Evolutionary conservation across 2,113 vertebrate species (phyloP), one percentile per base, ranked within the genome.

Genomic region (Campylomormyrus tamandua): DNA sequence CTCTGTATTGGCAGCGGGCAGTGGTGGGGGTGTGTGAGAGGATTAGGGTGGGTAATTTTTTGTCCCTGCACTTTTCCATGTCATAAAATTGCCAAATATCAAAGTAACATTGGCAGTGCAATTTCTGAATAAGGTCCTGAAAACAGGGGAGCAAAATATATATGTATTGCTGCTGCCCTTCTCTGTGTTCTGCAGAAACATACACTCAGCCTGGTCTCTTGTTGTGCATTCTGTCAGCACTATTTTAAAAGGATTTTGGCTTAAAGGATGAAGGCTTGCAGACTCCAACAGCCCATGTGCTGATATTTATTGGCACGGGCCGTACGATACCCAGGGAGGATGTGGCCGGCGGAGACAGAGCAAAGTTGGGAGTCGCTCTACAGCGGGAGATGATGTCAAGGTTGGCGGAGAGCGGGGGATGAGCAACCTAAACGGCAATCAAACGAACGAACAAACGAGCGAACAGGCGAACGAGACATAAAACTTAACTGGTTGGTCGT

Each of bases 1-100:
- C 87, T 90, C 87, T 88, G 74, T 91, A 70, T 52, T 46, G 53
- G 42, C 15, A 45, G 83, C 1, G 4, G 31, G 45, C n/a, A 10
- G 35, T 21, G 2, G 21, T 70, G 45, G 70, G 1, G 70, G 13
- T 39, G 27, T 70, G 49, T 13, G 31, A 15, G 9, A 5, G 48
- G 66, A 77, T 80, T 58, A 80, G 35, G 17, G 19, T 42, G 13
- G 49, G 11, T 9, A 42, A 39, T 83, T 74, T 83, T 74, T 83
- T 70, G 35, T 52, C 85, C 31, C n/a, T 49, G 46, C 66, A 90
- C 86, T 56, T 27, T 74, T 77, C 31, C 50, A 5, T 56, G 70
- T 89, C 39, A 83, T 83, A 84, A 56, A 46, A 48, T 21, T 62
- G 83, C 70, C 31, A 88, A 89, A 89, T 86, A 48, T 90, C 49